Conservation (phyloP, 1,140 invertebrate genomes). For the Hormaphis cornu region DNA sequence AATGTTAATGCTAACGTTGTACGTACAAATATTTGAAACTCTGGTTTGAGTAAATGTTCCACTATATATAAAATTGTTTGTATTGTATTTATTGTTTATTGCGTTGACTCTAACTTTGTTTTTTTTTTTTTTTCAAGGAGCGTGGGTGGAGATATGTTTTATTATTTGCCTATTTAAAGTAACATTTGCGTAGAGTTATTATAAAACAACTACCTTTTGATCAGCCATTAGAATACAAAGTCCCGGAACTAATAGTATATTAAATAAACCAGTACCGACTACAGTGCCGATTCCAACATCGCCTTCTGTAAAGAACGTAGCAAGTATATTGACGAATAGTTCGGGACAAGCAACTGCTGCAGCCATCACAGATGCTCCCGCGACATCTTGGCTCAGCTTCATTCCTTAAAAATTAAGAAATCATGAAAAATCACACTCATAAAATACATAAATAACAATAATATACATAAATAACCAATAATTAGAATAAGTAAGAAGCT, state of each 20-base stretch:
- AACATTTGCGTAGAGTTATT: background rate
- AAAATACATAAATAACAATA: background rate
- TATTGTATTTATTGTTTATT: background rate
- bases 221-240: conserved; percentile 49
- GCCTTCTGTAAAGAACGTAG: conserved; percentile 52
- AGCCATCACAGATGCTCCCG: conserved; percentile 55
- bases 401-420: conserved; percentile 33
- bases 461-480: background rate
- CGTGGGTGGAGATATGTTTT: too few species aligned
- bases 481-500: background rate
- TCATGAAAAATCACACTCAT: background rate
- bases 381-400: conserved; percentile 36
- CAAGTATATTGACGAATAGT: conserved; percentile 48
- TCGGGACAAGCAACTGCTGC: conserved; percentile 56
- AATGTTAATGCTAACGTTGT: too few species aligned
- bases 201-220: conserved; percentile 14
- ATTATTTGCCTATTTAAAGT: too few species aligned
- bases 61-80: too few species aligned
- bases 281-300: conserved; percentile 57
- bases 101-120: background rate
- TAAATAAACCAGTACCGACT: conserved; percentile 60
- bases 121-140: background rate
- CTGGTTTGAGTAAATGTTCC: too few species aligned
- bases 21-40: too few species aligned
- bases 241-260: conserved; percentile 58